Base-by-base conservation (phyloP, 2,797 vertebrate genomes). In the Enteromius mattozi region DNA sequence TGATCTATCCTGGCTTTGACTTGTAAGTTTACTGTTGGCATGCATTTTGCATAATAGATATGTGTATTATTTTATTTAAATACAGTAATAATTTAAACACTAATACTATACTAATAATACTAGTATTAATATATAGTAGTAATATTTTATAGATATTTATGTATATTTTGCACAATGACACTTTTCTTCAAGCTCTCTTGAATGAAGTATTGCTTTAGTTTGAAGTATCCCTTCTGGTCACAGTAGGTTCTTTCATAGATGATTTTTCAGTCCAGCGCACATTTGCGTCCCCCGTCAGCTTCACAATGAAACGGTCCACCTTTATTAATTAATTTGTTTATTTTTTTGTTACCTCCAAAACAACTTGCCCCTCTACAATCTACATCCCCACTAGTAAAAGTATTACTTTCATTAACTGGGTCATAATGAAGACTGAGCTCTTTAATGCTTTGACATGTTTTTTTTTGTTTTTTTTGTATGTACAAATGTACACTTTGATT, bases 311-410 rank as follows among this genome's bases (percentile, higher is more conserved):
- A 65, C 92, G 93, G 80, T 97, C 93, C 0, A 96, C 93, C 65
- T 94, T 40, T 40, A 27, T 27, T 27, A 27, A 27, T 27, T 27
- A 27, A 27, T 33, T 33, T 33, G 3, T 33, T 86, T 1, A 94
- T 96, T 81, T 96, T 94, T 88, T 98, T 0, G 89, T 91, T n/a
- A 98, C 92, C 88, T 94, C 93, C 90, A 99, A 88, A 59, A 88
- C 94, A 35, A 98, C 95, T 91, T 92, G 95, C 77, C 97, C 97
- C 74, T 94, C 95, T 85, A 99, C 86, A 0, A 92, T 91, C 33
- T 33, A 33, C 33, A 87, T 99, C 97, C 86, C 97, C 96, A 81
- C 96, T 96, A 1, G 96, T 97, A 86, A 97, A 98, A 17, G 91
- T 92, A 78, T 93, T 94, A 54, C 91, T 87, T 89, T 96, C 94